phyloP scores from a whole-genome alignment of 2,797 vertebrate species.

The Cynodonichthys magdalenae region DNA sequence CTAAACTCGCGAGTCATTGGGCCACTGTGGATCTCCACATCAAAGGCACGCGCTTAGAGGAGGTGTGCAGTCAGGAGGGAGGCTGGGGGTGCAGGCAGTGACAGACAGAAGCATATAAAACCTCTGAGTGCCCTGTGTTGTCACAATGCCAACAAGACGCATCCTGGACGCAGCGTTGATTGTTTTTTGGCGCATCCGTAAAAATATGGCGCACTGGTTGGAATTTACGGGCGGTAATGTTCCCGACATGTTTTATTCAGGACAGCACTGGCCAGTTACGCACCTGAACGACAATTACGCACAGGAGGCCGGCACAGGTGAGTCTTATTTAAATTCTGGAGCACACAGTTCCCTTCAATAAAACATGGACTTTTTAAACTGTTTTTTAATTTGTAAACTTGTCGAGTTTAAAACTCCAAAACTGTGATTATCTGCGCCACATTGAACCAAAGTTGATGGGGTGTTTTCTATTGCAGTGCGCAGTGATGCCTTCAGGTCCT shows the following conservation, averaged over 20 bases:
- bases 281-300: conserved; percentile 34
- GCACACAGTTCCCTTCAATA: too few species aligned
- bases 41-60: conserved; percentile 64
- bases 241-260: conserved; percentile 46
- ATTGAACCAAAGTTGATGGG: neutral
- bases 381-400: neutral
- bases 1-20: conserved; percentile 45
- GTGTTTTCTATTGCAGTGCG: conserved; percentile 19
- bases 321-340: neutral
- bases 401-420: too few species aligned
- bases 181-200: neutral
- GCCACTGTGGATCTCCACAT: conserved; percentile 60
- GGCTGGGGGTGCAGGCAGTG: conserved; percentile 6
- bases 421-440: neutral
- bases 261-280: conserved; percentile 39
- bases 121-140: neutral
- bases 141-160: conserved; percentile 7
- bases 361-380: too few species aligned
- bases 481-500: conserved; percentile 8
- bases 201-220: conserved; percentile 49
- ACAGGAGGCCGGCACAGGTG: conserved; percentile 48
- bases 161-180: neutral
- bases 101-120: conserved; percentile 54
- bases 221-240: conserved; percentile 29
- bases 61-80: neutral